Percentiles rank a stretch among this genome's conserved stretches.
These are phyloP conservation scores for Chesias legatella DNA, from an alignment of 2,888 invertebrate genomes.

Conservation along the genomic window DNA sequence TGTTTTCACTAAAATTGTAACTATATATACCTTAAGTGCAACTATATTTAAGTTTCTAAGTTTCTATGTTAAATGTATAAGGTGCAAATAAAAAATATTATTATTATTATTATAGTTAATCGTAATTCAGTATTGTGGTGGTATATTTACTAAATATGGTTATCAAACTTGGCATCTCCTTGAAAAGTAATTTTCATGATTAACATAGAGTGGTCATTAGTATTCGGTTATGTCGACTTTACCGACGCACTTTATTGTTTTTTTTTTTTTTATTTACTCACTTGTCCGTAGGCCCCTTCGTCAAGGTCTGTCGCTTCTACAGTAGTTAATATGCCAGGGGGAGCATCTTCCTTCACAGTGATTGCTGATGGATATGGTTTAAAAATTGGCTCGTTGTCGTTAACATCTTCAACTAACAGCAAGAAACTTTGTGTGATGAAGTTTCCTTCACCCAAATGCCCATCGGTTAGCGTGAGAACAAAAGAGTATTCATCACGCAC, in stretches of 20 bases:
- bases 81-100: constrained; percentile 1
- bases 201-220: no score
- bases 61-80: no score
- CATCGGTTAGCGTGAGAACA: constrained; percentile 93
- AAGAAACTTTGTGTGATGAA: constrained; percentile 94
- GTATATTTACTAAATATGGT: no score
- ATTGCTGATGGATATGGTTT: constrained; percentile 91
- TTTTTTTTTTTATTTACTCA: constrained; percentile 35
- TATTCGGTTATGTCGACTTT: no score
- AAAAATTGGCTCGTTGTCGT: constrained; percentile 94
- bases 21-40: no score
- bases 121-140: no score
- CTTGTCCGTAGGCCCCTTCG: constrained; percentile 95
- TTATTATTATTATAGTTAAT: neutral
- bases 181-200: no score
- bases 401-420: constrained; percentile 93
- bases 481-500: constrained; percentile 92
- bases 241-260: neutral
- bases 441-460: constrained; percentile 91
- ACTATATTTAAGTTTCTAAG: no score
- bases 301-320: constrained; percentile 94
- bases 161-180: no score
- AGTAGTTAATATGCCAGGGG: constrained; percentile 86
- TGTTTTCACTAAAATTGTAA: no score
- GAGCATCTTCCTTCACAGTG: constrained; percentile 88